Evolutionary conservation across 2,113 vertebrate species (phyloP), one percentile per base, ranked within the genome.

Genomic region (Nerophis ophidion): DNA sequence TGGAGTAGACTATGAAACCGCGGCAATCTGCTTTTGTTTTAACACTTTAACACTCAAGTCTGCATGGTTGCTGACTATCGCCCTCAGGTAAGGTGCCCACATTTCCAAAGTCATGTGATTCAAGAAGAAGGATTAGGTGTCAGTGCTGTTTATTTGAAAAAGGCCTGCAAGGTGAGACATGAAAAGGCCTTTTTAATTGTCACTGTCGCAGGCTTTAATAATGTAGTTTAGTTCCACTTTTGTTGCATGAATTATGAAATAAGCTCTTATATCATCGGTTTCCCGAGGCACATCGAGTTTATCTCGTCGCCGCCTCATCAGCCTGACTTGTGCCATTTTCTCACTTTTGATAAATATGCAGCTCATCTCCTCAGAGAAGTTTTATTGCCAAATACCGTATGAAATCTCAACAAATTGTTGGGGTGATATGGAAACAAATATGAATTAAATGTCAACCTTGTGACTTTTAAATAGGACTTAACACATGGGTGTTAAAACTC

Each of bases 291-390:
- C 51, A 65, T 71, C 58, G 65, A 57, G 63, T 73, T 71, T 62
- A 55, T 80, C 70, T 65, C 63, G 0, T 47, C 33, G 8, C 38
- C 70, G 50, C 62, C 61, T 77, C 66, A 71, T 62, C 72, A 77
- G 60, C 11, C 34, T 80, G 75, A 80, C 51, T 83, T 72, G 78
- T 70, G 76, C 66, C 67, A 66, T 81, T 79, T 79, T 63, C 12
- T 44, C 11, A 12, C 40, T 44, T 44, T 44, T 44, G 12, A 44
- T 44, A 44, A 26, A 26, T 26, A 26, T 26, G 38, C 38, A 44
- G 40, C 40, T 44, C 40, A 44, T 26, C 26, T 26, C 26, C 2
- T 26, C 26, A 26, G 26, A 26, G 26, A 26, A 26, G 26, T 26
- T 26, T 26, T 26, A 26, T 26, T 26, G 26, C 26, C 26, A 26